phyloP scores from a whole-genome alignment of 2,888 invertebrate species.

The Idaea straminata region DNA sequence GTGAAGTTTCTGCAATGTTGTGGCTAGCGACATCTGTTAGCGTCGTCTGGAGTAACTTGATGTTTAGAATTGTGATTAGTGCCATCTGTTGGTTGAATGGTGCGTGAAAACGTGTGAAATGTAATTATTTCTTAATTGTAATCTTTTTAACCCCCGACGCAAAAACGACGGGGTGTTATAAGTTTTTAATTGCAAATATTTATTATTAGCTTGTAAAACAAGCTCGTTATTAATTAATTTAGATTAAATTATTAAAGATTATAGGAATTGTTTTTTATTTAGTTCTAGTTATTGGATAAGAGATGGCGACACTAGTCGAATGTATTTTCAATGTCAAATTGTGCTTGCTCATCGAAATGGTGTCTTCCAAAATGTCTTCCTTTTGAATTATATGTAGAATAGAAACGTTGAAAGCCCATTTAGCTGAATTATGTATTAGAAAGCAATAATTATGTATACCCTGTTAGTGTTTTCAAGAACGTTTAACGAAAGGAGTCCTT shows the following conservation, averaged over 20 bases:
- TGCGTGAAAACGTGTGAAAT: conserved; percentile 25
- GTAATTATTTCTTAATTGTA: not conserved
- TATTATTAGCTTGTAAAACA: conserved; percentile 21
- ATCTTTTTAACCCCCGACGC: too few relatives aligned
- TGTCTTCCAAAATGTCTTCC: conserved; percentile 58
- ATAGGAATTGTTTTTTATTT: conserved; percentile 14
- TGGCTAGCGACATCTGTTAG: conserved; percentile 10
- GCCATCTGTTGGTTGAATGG: conserved; percentile 35
- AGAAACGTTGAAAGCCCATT: conserved; percentile 22
- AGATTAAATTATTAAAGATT: not conserved
- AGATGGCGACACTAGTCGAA: conserved; percentile 39
- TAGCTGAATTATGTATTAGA: conserved; percentile 20
- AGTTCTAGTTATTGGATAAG: conserved; percentile 25
- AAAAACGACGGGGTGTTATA: too few relatives aligned
- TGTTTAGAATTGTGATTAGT: conserved; percentile 10
- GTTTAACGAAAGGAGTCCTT: not conserved
- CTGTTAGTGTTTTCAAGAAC: conserved; percentile 21
- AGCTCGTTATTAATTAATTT: conserved; percentile 10
- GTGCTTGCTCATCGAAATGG: conserved; percentile 18
- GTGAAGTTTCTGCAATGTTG: conserved; percentile 9
- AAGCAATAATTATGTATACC: conserved; percentile 11
- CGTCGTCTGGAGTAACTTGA: not conserved
- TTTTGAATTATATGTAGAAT: conserved; percentile 10
- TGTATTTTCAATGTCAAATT: conserved; percentile 72
- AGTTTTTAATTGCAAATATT: not conserved